Evolutionary conservation across 1,140 invertebrate species (phyloP), one percentile per base, ranked within the genome.

Genomic region (Pachyrhynchus sulphureomaculatus): DNA sequence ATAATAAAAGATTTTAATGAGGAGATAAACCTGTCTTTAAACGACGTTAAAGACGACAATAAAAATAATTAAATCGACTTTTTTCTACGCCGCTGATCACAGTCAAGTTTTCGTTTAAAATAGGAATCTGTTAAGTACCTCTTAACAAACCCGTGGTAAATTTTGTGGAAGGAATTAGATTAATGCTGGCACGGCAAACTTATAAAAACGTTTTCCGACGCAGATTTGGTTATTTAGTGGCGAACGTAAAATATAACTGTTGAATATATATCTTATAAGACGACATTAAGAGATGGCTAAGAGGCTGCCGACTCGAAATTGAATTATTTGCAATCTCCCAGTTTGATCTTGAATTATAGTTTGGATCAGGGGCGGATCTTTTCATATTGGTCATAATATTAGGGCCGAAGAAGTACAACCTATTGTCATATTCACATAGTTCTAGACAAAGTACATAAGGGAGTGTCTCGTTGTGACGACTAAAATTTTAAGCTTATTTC

Each of bases 341-440:
- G 48, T 26, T 23, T 63, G 64, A 66, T 66, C 64, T 66, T 66
- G 64, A 66, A 52, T 66, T 66, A 66, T 66, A 64, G 36, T 41
- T 37, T 48, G 29, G 41, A 52, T 49, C 49, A 49, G 55, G 26
- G 56, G 36, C 47, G 55, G 52, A 41, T 56, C 5, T 32, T 32
- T 32, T 32, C 29, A 32, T 32, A 32, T 12, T n/a, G n/a, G n/a
- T n/a, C n/a, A n/a, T n/a, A n/a, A n/a, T n/a, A n/a, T n/a, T n/a
- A n/a, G n/a, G n/a, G n/a, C n/a, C n/a, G n/a, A n/a, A n/a, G n/a
- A n/a, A n/a, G n/a, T n/a, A n/a, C n/a, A n/a, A n/a, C n/a, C n/a
- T n/a, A n/a, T n/a, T n/a, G n/a, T n/a, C n/a, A n/a, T n/a, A n/a
- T n/a, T n/a, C n/a, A n/a, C n/a, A n/a, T n/a, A n/a, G n/a, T n/a